phyloP scores from a whole-genome alignment of 1,140 invertebrate species.

The Pissodes strobi region DNA sequence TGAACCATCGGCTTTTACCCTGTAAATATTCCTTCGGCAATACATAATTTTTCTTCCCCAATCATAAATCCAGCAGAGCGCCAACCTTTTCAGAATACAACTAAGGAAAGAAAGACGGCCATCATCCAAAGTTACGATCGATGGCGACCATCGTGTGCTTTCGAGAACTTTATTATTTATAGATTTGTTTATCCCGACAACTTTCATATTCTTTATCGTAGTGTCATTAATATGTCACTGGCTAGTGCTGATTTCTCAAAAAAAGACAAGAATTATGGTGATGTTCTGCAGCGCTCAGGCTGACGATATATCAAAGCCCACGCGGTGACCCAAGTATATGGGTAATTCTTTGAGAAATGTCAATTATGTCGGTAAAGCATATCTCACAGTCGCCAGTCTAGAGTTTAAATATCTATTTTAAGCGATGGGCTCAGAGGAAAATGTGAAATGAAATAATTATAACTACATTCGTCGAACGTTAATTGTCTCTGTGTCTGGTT shows the following conservation, averaged over 20 bases:
- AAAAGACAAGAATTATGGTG: constrained; percentile 46
- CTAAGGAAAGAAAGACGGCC: constrained; percentile 7
- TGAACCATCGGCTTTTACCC: too few species aligned
- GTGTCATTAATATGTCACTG: constrained; percentile 47
- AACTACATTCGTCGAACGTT: too few species aligned
- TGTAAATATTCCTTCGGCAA: background rate
- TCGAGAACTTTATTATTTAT: constrained; percentile 45
- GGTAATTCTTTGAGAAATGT: background rate
- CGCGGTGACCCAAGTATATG: constrained; percentile 4
- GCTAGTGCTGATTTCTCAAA: constrained; percentile 44
- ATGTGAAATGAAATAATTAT: too few species aligned
- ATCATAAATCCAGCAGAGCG: constrained; percentile 1
- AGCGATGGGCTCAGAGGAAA: too few species aligned
- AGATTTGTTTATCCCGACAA: constrained; percentile 49
- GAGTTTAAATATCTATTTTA: too few species aligned
- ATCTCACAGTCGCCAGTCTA: background rate
- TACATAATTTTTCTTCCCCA: background rate
- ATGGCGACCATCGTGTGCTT: constrained; percentile 14
- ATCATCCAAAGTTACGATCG: constrained; percentile 15
- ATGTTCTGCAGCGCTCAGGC: constrained; percentile 34
- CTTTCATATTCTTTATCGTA: constrained; percentile 50
- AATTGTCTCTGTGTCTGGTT: too few species aligned
- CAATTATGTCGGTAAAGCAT: too few species aligned
- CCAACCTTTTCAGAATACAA: constrained; percentile 8
- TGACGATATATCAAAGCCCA: constrained; percentile 37